Base-by-base conservation (phyloP, 2,888 invertebrate genomes). In the Drosophila merina region DNA sequence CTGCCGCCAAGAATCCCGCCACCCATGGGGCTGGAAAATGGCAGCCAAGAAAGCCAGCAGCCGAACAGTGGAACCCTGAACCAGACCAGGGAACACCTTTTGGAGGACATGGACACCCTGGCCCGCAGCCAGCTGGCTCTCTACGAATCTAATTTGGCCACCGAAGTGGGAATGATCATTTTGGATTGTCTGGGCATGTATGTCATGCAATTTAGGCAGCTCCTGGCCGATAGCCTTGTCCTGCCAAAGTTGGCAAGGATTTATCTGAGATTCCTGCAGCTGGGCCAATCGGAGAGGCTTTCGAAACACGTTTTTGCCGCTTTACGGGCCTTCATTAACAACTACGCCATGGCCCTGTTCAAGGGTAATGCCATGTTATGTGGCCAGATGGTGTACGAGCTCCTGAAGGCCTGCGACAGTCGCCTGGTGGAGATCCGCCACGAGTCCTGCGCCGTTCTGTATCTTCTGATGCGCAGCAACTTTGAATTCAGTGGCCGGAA, bases 301-400 rank as follows among this genome's bases (percentile, higher is more conserved):
- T 95, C 97, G 79, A 95, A 96, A 82, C 98, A 99, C 88, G 95
- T 98, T 20, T 98, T 99, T 91, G 98, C 98, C 1, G 96, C 97
- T 0, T 92, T 99, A 51, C 93, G 98, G 75, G 96, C 97, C 0
- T 98, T 98, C 89, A 96, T 99, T 62, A 98, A 97, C 90, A 96
- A 97, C 92, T 97, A 96, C 89, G 96, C 97, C 0, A 93, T 95
- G 60, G 95, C 96, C 3, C 92, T 97, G 49, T 97, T 97, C 92
- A 95, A 96, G 94, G 97, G 96, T 93, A 96, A 95, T 89, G 96
- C 96, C 55, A 92, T 94, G 3, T 92, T 97, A 8, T 97, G 97
- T 86, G 96, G 96, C 7, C 95, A 95, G 76, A 93, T 97, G 70
- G 97, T 97, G 73, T 94, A 95, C 77, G 95, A 96, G 79, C 93